These are phyloP conservation scores for Montipora capricornis DNA, from an alignment of 64 coral and sea anemone genomes.

Conservation along the genomic window DNA sequence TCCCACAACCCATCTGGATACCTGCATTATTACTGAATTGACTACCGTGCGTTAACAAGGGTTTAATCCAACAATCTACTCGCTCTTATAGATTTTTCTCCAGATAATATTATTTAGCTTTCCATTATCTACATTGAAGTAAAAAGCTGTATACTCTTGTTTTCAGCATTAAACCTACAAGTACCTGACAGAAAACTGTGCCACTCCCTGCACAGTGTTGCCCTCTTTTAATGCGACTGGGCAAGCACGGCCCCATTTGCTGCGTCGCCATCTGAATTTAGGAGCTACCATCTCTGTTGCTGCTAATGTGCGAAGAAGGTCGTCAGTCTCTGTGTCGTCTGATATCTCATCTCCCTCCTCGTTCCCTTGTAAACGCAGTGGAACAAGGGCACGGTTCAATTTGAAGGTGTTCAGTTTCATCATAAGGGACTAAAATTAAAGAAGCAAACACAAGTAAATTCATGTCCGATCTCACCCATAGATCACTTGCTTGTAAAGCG, in stretches of 20 bases:
- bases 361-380: constrained; percentile 79
- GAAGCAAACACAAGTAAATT: too few relatives aligned
- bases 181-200: constrained; percentile 92
- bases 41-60: too few relatives aligned
- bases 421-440: constrained; percentile 74
- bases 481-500: too few relatives aligned
- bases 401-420: constrained; percentile 95
- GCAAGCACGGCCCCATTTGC: constrained; percentile 86
- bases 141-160: too few relatives aligned
- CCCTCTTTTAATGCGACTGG: constrained; percentile 89
- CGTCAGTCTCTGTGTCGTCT: constrained; percentile 89
- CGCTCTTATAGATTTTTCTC: too few relatives aligned
- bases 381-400: constrained; percentile 84
- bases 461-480: too few relatives aligned
- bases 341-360: constrained; percentile 94
- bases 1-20: too few relatives aligned
- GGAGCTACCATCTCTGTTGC: constrained; percentile 90
- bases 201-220: constrained; percentile 76
- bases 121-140: too few relatives aligned
- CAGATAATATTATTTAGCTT: too few relatives aligned
- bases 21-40: too few relatives aligned
- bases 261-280: constrained; percentile 95
- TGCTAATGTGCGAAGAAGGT: constrained; percentile 90
- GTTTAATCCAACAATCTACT: too few relatives aligned
- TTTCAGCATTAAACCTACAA: too few relatives aligned